Evolutionary conservation across 2,888 invertebrate genomes (phyloP), one percentile per base, ranked within the genome.

Genomic region (Pyrocoelia pectoralis): DNA sequence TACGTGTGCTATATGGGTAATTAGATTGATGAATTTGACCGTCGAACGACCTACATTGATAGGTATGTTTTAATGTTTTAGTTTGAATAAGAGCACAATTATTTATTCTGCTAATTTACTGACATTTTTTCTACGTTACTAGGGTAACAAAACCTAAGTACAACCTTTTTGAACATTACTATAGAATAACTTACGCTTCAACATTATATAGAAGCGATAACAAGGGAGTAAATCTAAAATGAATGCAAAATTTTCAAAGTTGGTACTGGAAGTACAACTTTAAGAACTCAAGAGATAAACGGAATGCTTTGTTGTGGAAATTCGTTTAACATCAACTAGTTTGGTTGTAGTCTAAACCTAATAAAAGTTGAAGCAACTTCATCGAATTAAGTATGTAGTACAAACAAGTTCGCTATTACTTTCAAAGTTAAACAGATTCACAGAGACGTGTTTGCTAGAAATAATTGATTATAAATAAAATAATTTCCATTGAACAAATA

Each of bases 331-430:
- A 33, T 33, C 33, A 33, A 60, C 60, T 55, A 60, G 60, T 60
- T 60, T 6, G 33, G 33, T 55, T 60, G 53, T 33, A 33, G 19
- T 53, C 48, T 41, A 51, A 55, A 54, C 17, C 54, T 60, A 38
- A 60, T 60, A 60, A 60, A 60, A 60, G 60, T 46, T 60, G 24
- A 46, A 49, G 33, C 54, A 48, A 55, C 49, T 55, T 60, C 54
- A 55, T 60, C 55, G 60, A 55, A 60, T 60, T 55, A 24, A 24
- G 24, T 24, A 49, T 60, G 49, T 60, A 61, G 46, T 61, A 48
- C 48, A 60, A 55, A 50, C 50, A 60, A 60, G 48, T 60, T 60
- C 55, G 54, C 43, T 43, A 60, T 60, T 60, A 38, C 54, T 60
- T 49, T 49, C 18, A 19, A 48, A 54, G 60, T 51, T 58, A 58